phyloP scores from a whole-genome alignment of 2,888 invertebrate species.

The Coleophora deauratella region DNA sequence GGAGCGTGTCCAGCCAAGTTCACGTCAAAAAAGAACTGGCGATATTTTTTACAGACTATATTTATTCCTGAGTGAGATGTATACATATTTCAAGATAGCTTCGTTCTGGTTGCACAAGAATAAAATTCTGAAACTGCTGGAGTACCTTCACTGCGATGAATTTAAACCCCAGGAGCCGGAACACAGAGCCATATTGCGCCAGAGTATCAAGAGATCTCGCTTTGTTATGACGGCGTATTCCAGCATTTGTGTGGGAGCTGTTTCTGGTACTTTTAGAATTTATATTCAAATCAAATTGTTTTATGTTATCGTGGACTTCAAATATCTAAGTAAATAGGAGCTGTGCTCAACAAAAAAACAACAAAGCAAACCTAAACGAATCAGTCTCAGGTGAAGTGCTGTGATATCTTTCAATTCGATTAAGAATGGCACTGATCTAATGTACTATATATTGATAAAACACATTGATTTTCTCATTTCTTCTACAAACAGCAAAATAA shows the following conservation, averaged over 20 bases:
- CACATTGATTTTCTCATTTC: too few species aligned
- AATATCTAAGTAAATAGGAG: background rate
- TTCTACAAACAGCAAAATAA: too few species aligned
- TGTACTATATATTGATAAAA: too few species aligned
- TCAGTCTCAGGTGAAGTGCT: too few species aligned
- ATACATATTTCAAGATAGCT: conserved; percentile 61
- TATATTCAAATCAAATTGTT: background rate
- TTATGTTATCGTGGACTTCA: background rate
- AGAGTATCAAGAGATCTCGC: conserved; percentile 53
- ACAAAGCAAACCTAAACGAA: background rate
- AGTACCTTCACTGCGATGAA: conserved; percentile 52
- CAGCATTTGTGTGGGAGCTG: conserved; percentile 61
- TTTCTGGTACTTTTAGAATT: conserved; percentile 40
- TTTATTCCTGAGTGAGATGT: conserved; percentile 67
- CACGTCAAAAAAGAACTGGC: too few species aligned
- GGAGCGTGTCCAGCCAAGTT: too few species aligned
- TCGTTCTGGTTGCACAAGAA: conserved; percentile 61
- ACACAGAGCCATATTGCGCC: conserved; percentile 46
- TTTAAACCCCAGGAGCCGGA: conserved; percentile 55
- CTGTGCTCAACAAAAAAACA: background rate
- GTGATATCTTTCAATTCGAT: too few species aligned
- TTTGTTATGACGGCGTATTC: conserved; percentile 62
- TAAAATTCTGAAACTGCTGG: conserved; percentile 48
- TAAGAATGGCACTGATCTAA: too few species aligned
- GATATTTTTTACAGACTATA: conserved; percentile 43